These are phyloP conservation scores for Ailurus styani DNA, from an alignment of 2,113 vertebrate genomes.

Conservation along the genomic window DNA sequence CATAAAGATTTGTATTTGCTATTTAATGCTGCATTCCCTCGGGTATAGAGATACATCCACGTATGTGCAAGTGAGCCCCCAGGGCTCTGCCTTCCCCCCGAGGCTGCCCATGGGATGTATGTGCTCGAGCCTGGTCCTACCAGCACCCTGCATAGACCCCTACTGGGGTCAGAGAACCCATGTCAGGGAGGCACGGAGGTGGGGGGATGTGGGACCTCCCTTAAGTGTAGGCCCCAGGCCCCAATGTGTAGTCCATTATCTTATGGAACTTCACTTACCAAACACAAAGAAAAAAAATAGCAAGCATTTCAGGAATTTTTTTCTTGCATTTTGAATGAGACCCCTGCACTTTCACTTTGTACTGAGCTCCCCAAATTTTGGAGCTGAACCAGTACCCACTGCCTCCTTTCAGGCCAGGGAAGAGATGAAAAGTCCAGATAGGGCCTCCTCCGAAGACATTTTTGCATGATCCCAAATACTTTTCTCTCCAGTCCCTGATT, in stretches of 20 bases:
- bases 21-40: neutral
- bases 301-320: neutral
- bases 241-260: neutral
- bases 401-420: neutral
- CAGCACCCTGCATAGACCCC: neutral
- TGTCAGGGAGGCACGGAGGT: too few relatives aligned
- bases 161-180: neutral
- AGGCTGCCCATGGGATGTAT: neutral
- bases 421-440: neutral
- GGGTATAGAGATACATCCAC: accelerated
- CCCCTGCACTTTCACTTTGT: neutral
- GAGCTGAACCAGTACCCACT: too few relatives aligned
- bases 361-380: neutral
- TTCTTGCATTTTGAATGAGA: neutral
- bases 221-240: accelerated
- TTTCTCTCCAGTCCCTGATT: neutral
- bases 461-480: neutral
- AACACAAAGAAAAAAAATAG: neutral
- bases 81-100: neutral
- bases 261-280: neutral
- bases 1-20: neutral
- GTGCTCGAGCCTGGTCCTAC: neutral
- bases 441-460: neutral
- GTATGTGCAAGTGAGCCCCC: neutral
- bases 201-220: accelerated